These are phyloP conservation scores for Aporophyla nigra DNA, from an alignment of 2,888 invertebrate genomes.

Conservation along the genomic window DNA sequence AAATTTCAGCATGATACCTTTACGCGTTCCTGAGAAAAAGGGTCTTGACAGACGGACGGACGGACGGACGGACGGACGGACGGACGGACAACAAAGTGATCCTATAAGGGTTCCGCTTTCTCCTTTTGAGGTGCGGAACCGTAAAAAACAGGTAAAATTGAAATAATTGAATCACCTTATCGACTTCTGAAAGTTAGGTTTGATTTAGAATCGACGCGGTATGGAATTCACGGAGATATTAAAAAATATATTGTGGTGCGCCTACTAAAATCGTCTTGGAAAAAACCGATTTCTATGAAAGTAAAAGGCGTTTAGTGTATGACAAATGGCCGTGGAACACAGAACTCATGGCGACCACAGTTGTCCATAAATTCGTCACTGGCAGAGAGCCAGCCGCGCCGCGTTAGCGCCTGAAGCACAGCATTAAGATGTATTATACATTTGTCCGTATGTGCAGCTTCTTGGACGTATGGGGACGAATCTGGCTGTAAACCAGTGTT, in stretches of 20 bases:
- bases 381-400: constrained; percentile 72
- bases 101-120: too few species aligned
- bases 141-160: background rate
- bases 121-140: too few species aligned
- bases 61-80: too few species aligned
- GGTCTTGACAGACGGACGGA: too few species aligned
- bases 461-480: constrained; percentile 14
- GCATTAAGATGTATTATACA: constrained; percentile 52
- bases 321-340: constrained; percentile 40
- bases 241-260: background rate
- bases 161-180: background rate
- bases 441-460: constrained; percentile 24
- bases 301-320: constrained; percentile 50
- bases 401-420: constrained; percentile 59
- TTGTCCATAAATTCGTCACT: constrained; percentile 70
- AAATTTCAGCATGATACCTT: too few species aligned
- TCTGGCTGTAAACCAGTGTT: background rate
- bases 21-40: too few species aligned
- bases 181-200: background rate
- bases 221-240: accelerated
- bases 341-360: constrained; percentile 56
- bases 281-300: constrained; percentile 29
- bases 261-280: background rate
- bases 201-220: background rate
- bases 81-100: too few species aligned